Evolutionary conservation across 30 jellyfish, hydroid and myxozoan genomes (phyloP).

Genomic region (Chrysaora quinquecirrha): DNA sequence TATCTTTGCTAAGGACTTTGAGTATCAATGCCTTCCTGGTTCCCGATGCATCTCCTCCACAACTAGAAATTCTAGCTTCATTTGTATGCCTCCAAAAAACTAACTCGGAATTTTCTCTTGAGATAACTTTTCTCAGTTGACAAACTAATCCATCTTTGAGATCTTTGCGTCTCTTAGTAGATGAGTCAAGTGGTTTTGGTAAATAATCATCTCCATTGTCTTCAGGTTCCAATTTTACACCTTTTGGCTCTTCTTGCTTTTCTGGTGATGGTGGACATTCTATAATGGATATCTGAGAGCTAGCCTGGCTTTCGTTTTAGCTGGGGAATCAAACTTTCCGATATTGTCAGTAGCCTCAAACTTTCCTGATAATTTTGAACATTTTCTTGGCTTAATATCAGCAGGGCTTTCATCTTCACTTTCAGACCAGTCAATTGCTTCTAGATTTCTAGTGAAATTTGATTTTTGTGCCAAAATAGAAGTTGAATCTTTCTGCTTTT

Average conservation of each 20-base stretch:
- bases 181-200: constrained; percentile 36
- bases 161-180: constrained; percentile 52
- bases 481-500: not conserved
- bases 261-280: constrained; percentile 26
- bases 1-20: not conserved
- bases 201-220: not conserved
- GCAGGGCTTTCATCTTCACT: constrained; percentile 32
- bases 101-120: constrained; percentile 58
- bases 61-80: not conserved
- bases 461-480: not conserved
- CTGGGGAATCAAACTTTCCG: constrained; percentile 56
- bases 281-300: constrained; percentile 10
- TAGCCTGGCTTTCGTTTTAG: not conserved
- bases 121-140: constrained; percentile 23
- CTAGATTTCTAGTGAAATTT: not conserved
- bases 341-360: not conserved
- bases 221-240: not conserved
- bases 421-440: constrained; percentile 44
- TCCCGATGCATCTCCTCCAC: not conserved
- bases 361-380: not conserved
- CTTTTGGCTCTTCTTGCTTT: not conserved
- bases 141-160: constrained; percentile 55
- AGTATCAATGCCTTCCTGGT: constrained; percentile 1
- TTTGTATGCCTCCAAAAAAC: constrained; percentile 65
- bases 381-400: not conserved